A percentile compares a stretch with the other conserved stretches of the same genome.
Evolutionary conservation across 2,797 vertebrate genomes (phyloP).

Genomic region (Selene dorsalis): DNA sequence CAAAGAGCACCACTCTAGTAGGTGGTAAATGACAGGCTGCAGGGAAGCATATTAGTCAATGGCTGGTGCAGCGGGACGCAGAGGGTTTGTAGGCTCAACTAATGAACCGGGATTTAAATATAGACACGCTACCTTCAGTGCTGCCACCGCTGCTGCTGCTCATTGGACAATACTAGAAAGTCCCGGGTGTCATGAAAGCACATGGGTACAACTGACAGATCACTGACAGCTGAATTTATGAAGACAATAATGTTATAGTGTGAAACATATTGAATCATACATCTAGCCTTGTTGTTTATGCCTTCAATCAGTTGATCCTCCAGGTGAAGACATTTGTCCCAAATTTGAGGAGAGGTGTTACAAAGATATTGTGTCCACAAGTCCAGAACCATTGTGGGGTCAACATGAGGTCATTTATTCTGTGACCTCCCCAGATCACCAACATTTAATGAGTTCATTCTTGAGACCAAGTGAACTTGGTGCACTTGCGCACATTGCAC

Average conservation of each 20-base stretch:
- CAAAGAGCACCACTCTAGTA: constrained; percentile 21
- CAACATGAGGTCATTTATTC: too few relatives aligned
- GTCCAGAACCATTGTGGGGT: too few relatives aligned
- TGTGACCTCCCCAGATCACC: too few relatives aligned
- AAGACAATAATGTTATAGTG: neutral
- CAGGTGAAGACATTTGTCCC: too few relatives aligned
- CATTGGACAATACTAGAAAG: neutral
- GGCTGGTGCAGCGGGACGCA: constrained; percentile 8
- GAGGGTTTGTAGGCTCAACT: constrained; percentile 28
- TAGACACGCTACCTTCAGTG: neutral
- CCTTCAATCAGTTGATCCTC: too few relatives aligned
- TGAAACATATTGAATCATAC: too few relatives aligned
- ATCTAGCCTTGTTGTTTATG: too few relatives aligned
- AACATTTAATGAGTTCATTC: too few relatives aligned
- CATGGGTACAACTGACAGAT: neutral
- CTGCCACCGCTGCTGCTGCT: neutral
- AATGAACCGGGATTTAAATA: constrained; percentile 37
- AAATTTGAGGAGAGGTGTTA: too few relatives aligned
- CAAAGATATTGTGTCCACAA: too few relatives aligned
- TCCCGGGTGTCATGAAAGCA: neutral
- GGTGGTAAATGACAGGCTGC: constrained; percentile 48
- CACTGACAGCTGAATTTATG: neutral
- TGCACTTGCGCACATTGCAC: too few relatives aligned
- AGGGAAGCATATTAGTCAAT: constrained; percentile 35
- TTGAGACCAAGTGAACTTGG: too few relatives aligned